A percentile compares a stretch with the other conserved stretches of the same genome.
Evolutionary conservation across 2,888 invertebrate species (phyloP).

Genomic region (Phoronis australis): DNA sequence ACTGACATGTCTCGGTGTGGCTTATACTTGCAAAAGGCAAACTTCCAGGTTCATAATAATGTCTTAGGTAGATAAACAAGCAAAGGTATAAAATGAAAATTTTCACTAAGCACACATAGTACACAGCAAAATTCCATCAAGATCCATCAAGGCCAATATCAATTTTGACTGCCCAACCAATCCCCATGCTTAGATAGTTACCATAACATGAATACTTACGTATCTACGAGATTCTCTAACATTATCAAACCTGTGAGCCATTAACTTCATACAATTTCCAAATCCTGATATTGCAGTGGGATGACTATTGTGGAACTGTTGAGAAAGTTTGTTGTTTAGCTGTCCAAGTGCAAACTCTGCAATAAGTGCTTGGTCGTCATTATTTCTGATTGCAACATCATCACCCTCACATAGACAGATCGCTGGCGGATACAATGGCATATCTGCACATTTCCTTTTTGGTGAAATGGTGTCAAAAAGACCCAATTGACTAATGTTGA

Average conservation of each 20-base stretch:
- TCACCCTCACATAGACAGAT: slow-evolving; percentile 34
- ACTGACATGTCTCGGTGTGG: no score
- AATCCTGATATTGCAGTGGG: slow-evolving; percentile 11
- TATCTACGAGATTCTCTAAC: no score
- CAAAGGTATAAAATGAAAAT: no score
- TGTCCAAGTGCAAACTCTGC: slow-evolving; percentile 28
- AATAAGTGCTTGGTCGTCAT: slow-evolving; percentile 17
- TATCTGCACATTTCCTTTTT: slow-evolving; percentile 22
- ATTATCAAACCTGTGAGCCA: slow-evolving; percentile 17
- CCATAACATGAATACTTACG: no score
- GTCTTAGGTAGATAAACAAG: no score
- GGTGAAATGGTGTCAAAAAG: slow-evolving; percentile 16
- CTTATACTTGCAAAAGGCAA: no score
- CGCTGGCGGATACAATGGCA: slow-evolving; percentile 29
- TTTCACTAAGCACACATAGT: no score
- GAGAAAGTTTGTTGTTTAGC: slow-evolving; percentile 28
- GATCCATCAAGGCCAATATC: no score
- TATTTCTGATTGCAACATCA: slow-evolving; percentile 15
- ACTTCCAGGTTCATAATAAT: no score
- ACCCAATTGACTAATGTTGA: slow-evolving; percentile 18
- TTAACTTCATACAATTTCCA: slow-evolving; percentile 22
- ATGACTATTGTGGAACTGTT: slow-evolving; percentile 14
- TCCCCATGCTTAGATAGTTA: no score
- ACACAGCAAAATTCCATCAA: no score
- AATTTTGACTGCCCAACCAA: no score